A percentile compares a stretch with the other conserved stretches of the same genome.
phyloP scores from a whole-genome alignment of 2,113 vertebrate genomes.

The Coreoperca whiteheadi region DNA sequence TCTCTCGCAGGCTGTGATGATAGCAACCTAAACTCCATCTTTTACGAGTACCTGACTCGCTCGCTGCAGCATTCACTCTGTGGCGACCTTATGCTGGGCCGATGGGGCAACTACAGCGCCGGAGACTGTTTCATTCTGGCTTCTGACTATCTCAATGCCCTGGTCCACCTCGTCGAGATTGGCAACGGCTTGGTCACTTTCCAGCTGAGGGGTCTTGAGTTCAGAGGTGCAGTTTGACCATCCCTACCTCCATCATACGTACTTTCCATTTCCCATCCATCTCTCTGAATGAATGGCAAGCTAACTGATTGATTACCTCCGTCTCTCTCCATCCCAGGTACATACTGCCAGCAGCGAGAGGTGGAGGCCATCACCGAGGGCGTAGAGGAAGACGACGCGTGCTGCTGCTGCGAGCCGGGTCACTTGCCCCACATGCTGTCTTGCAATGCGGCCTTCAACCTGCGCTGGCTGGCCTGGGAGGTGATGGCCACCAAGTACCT shows the following conservation, averaged over 20 bases:
- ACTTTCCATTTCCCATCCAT: too few relatives aligned
- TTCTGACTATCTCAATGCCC: constrained; percentile 98
- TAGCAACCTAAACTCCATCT: constrained; percentile 98
- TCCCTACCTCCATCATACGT: fast-evolving
- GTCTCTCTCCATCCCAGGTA: constrained; percentile 83
- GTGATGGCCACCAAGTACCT: constrained; percentile 94
- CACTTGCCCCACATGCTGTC: constrained; percentile 94
- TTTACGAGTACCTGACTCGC: constrained; percentile 97
- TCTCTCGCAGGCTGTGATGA: constrained; percentile 90
- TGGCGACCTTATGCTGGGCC: constrained; percentile 94
- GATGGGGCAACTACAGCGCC: constrained; percentile 96
- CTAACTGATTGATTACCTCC: background rate
- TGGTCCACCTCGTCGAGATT: constrained; percentile 97
- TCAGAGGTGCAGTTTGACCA: constrained; percentile 87
- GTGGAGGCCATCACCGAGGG: constrained; percentile 98
- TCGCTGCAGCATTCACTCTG: constrained; percentile 96
- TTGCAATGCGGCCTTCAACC: constrained; percentile 95
- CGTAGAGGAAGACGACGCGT: constrained; percentile 93
- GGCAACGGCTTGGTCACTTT: constrained; percentile 98
- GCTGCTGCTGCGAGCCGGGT: constrained; percentile 95
- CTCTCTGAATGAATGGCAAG: too few relatives aligned
- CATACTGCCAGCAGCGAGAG: constrained; percentile 98
- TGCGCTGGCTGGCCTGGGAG: constrained; percentile 99
- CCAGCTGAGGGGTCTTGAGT: constrained; percentile 97
- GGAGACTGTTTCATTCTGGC: constrained; percentile 98